phyloP scores from a whole-genome alignment of 2,797 vertebrate species.

The Pristis pectinata region DNA sequence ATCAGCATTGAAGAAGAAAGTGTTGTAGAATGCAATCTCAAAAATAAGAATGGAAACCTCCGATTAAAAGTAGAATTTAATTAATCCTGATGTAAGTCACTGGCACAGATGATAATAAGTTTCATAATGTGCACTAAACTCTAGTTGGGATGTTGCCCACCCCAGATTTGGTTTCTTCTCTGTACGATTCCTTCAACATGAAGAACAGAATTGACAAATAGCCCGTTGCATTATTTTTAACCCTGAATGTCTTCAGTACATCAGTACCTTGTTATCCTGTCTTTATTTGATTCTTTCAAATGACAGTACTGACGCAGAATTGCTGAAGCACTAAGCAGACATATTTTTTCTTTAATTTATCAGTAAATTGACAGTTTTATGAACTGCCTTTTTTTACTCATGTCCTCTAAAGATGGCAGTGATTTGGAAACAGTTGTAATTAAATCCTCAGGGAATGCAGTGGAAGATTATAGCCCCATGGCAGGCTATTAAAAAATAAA shows the following conservation, averaged over 20 bases:
- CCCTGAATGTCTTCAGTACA: conserved; percentile 59
- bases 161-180: neutral
- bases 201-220: conserved; percentile 56
- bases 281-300: conserved; percentile 44
- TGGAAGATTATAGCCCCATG: conserved; percentile 67
- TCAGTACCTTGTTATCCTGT: conserved; percentile 64
- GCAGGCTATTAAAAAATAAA: conserved; percentile 69
- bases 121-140: neutral
- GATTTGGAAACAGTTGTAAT: conserved; percentile 67
- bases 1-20: neutral
- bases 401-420: conserved; percentile 73
- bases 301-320: conserved; percentile 57
- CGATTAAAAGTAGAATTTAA: neutral
- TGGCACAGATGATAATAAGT: neutral
- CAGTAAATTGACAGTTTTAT: conserved; percentile 76
- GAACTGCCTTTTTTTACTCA: conserved; percentile 74
- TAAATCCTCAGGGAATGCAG: conserved; percentile 62
- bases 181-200: neutral
- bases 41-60: neutral
- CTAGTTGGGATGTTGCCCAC: no score
- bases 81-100: neutral
- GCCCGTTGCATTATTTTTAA: conserved; percentile 64
- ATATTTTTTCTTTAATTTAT: conserved; percentile 74
- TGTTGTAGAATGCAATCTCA: neutral
- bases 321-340: conserved; percentile 63